These are phyloP conservation scores for Petroica traversi DNA, from an alignment of 2,113 vertebrate species.

Conservation along the genomic window DNA sequence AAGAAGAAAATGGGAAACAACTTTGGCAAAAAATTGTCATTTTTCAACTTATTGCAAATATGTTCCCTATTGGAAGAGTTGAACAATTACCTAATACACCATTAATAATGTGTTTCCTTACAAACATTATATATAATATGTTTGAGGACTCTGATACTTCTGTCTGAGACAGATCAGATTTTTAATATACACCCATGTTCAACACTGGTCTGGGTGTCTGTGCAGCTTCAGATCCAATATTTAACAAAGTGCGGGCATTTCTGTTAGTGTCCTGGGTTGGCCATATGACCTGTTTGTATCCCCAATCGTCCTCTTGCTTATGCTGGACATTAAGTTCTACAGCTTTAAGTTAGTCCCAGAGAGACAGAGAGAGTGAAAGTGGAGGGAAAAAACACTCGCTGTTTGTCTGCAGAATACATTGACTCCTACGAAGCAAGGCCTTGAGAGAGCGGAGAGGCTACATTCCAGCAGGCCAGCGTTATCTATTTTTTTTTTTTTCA, in stretches of 20 bases:
- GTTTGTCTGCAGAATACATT: no score
- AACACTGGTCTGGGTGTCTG: neutral
- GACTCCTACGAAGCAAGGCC: no score
- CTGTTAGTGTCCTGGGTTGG: no score
- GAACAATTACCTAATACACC: neutral
- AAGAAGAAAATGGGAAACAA: neutral
- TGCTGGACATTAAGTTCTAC: no score
- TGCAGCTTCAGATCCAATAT: neutral
- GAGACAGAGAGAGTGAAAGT: no score
- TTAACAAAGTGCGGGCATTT: neutral
- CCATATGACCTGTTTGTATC: no score
- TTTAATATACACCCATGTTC: neutral
- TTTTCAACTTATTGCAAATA: neutral
- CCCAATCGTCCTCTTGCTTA: no score
- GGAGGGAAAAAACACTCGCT: no score
- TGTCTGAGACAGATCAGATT: neutral
- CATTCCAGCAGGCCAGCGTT: no score
- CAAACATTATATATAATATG: neutral
- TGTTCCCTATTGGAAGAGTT: neutral
- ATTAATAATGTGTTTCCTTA: neutral
- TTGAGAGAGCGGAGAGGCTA: no score
- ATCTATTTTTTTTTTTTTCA: no score
- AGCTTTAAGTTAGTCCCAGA: no score
- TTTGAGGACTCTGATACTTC: neutral
- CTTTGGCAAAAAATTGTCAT: neutral